Conservation (phyloP, 2,888 invertebrate species). For the Periphyllus acericola region DNA sequence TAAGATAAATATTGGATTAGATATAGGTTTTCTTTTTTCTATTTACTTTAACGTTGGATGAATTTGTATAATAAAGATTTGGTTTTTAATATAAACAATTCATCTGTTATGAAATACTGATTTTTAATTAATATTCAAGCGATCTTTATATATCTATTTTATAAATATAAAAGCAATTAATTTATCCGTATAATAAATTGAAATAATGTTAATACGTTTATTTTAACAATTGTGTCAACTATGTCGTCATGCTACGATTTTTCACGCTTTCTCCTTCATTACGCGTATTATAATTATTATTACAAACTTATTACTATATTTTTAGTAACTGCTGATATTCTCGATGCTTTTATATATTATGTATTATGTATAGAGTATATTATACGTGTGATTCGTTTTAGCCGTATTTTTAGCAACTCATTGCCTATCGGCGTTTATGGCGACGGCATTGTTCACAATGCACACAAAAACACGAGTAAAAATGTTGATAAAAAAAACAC, state of each 20-base stretch:
- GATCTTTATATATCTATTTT: background rate
- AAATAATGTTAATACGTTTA: slow-evolving; percentile 31
- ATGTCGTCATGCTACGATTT: slow-evolving; percentile 31
- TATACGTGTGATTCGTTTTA: slow-evolving; percentile 35
- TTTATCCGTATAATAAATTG: slow-evolving; percentile 6
- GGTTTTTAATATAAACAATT: background rate
- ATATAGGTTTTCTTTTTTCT: too few species aligned
- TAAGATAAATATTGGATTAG: too few species aligned
- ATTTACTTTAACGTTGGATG: too few species aligned
- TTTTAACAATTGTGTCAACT: slow-evolving; percentile 30
- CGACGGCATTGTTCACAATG: slow-evolving; percentile 6
- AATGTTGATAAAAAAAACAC: background rate
- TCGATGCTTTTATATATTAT: background rate
- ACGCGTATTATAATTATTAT: slow-evolving; percentile 14
- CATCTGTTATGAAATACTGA: background rate
- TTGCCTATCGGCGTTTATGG: background rate
- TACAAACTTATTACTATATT: background rate
- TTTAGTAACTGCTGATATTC: background rate
- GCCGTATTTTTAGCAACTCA: slow-evolving; percentile 40
- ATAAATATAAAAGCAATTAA: background rate
- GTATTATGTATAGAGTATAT: slow-evolving; percentile 11
- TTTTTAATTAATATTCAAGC: slow-evolving; percentile 6
- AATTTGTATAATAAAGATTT: background rate
- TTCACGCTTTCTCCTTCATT: slow-evolving; percentile 50
- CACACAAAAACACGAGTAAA: background rate